Base-by-base conservation (phyloP, 92 coral and sea anemone genomes). In the Palythoa caribaeorum region DNA sequence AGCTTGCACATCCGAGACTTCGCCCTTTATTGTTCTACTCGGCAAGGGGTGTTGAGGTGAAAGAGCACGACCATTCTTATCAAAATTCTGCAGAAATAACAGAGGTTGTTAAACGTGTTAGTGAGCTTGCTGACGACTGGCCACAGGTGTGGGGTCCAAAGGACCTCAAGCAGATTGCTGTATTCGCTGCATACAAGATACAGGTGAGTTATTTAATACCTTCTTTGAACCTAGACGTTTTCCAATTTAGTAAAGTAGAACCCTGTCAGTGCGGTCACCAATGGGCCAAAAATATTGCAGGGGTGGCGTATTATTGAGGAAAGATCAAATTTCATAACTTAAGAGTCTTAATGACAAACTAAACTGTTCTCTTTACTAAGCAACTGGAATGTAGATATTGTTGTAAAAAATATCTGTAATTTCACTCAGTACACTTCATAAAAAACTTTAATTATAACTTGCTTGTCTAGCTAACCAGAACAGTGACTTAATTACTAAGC, bases 1-100 rank as follows among this genome's bases (percentile, higher is more conserved):
- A 92, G 71, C 92, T 89, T 11, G 85, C 92, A 59, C 98, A 94
- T 76, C 95, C 93, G 5, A 80, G 47, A 4, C 62, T 91, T n/a
- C 94, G 94, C 38, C 94, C 95, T 9, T 83, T 96, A 89, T 79
- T 92, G 77, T 96, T 96, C 81, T 94, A 84, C 84, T 65, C 96
- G 5, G 92, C 96, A 5, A 89, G 90, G 69, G 98, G 98, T 44
- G 80, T 51, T 84, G 98, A 96, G 44, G 19, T 71, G 15, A 83
- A 83, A 36, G 94, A 88, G 44, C 89, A 96, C 13, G 96, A 92
- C 85, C 89, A 94, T 72, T 88, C 96, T 3, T 96, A 89, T 65
- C 57, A 91, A 19, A 96, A 96, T 85, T 44, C 80, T 13, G 89
- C 96, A 20, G 98, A 96, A 81, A 98, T 94, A 68, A 68, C 53